Evolutionary conservation across 1,140 invertebrate species (phyloP).

Genomic region (Brachionus paranguensis): DNA sequence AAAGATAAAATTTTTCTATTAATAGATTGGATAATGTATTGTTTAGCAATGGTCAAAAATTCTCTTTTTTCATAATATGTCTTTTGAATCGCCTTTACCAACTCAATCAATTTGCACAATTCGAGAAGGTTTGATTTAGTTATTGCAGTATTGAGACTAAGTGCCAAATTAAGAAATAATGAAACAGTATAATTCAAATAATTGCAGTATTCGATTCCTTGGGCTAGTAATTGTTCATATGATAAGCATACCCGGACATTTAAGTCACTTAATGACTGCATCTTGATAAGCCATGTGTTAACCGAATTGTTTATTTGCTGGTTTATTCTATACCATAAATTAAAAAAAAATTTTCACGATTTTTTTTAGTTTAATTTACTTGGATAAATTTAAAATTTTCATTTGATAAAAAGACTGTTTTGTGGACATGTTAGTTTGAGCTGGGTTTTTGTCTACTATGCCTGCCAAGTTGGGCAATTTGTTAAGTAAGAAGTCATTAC

Average conservation of each 20-base stretch:
- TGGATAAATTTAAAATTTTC: constrained; percentile 60
- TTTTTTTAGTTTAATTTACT: constrained; percentile 46
- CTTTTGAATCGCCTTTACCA: constrained; percentile 68
- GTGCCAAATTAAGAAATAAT: constrained; percentile 73
- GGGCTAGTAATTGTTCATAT: background rate
- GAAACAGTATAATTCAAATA: constrained; percentile 59
- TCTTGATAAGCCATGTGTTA: constrained; percentile 10
- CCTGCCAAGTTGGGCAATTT: constrained; percentile 61
- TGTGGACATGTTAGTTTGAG: constrained; percentile 58
- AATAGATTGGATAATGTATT: constrained; percentile 67
- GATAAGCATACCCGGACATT: background rate
- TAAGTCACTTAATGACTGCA: background rate
- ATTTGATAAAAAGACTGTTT: constrained; percentile 60
- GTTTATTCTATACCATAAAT: background rate
- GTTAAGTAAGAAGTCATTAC: constrained; percentile 66
- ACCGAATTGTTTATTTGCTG: background rate
- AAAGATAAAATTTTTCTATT: constrained; percentile 63
- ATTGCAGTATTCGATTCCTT: constrained; percentile 60
- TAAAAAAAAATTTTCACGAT: background rate
- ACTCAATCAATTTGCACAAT: constrained; percentile 73
- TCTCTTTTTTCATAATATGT: constrained; percentile 62
- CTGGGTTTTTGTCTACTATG: constrained; percentile 58
- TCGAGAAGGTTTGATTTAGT: constrained; percentile 68
- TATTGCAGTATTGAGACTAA: constrained; percentile 68
- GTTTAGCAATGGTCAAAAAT: constrained; percentile 60